Evolutionary conservation across 2,888 invertebrate species (phyloP), one percentile per base, ranked within the genome.

Genomic region (Melikaiella ostensackeni): DNA sequence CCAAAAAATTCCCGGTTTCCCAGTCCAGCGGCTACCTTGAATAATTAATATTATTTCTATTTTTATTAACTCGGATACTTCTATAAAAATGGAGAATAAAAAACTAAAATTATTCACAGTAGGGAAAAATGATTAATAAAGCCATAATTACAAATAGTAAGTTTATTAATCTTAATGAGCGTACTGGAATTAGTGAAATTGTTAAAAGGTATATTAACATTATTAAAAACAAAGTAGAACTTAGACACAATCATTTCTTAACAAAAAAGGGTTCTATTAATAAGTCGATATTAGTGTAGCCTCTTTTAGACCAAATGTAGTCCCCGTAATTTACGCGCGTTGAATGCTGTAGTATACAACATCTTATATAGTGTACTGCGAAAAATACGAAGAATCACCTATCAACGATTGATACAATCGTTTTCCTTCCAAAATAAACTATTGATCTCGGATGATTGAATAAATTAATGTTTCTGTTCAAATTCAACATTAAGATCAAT

Each of bases 351-450:
- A 46, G 27, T 46, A 66, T 66, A 46, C 13, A 70, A 30, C 50
- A 50, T 70, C 30, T 27, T 70, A 30, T n/a, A 70, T 50, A 70
- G 30, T 30, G 46, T 77, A 79, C 77, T 82, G 77, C 77, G 76
- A 63, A 81, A 77, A 84, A 81, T 83, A 55, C 30, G n/a, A 70
- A 11, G 50, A 70, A 11, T 21, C 50, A 30, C 50, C 33, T 50
- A 76, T 79, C 62, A 76, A 82, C 84, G 84, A 85, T 86, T 85
- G 85, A 85, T 85, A 86, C 85, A 86, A 85, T 86, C 85, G 81
- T 64, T 83, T 62, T 80, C 75, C 75, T 75, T 77, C 73, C 81
- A 75, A 70, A 57, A 79, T 62, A 55, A 75, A 75, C 61, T 82
- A 82, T 63, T 64, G 81, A 81, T 84, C 80, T 76, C 75, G 75